A percentile compares a stretch with the other conserved stretches of the same genome.
Evolutionary conservation across 2,113 vertebrate species (phyloP).

Genomic region (Acanthochromis polyacanthus): DNA sequence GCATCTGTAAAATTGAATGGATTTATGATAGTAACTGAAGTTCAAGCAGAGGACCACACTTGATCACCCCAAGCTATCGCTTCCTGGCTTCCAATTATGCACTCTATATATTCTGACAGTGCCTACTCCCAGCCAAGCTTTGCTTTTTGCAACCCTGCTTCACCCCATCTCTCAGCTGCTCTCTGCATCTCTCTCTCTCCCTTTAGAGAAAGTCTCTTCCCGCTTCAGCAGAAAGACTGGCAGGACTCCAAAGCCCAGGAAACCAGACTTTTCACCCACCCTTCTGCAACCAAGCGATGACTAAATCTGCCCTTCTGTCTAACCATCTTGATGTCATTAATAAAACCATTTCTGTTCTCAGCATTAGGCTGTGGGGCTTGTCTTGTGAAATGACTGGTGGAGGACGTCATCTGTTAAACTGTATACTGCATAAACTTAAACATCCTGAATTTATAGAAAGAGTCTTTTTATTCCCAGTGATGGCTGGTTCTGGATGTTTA

Average conservation of each 20-base stretch:
- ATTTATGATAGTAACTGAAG: constrained; percentile 42
- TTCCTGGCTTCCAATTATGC: constrained; percentile 55
- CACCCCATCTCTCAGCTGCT: constrained; percentile 29
- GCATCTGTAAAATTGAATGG: constrained; percentile 31
- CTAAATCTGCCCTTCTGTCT: constrained; percentile 25
- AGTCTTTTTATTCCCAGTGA: background rate
- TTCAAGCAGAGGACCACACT: constrained; percentile 40
- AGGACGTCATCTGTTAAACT: constrained; percentile 12
- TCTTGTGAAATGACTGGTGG: constrained; percentile 1
- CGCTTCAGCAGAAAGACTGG: constrained; percentile 32
- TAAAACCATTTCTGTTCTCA: constrained; percentile 31
- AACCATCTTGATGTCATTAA: constrained; percentile 32
- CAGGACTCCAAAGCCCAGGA: constrained; percentile 34
- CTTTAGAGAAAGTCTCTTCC: constrained; percentile 20
- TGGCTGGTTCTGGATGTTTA: constrained; percentile 5
- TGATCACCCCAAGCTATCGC: constrained; percentile 39
- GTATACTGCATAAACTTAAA: background rate
- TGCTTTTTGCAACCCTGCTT: constrained; percentile 9
- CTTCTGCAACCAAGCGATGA: constrained; percentile 11
- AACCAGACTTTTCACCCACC: constrained; percentile 2
- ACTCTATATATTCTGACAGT: constrained; percentile 60
- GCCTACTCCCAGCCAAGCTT: constrained; percentile 32
- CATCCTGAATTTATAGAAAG: background rate
- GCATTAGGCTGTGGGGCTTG: background rate
- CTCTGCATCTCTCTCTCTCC: constrained; percentile 12